Base-by-base conservation (phyloP, 2,113 vertebrate species). In the Choloepus hoffmanni region DNA sequence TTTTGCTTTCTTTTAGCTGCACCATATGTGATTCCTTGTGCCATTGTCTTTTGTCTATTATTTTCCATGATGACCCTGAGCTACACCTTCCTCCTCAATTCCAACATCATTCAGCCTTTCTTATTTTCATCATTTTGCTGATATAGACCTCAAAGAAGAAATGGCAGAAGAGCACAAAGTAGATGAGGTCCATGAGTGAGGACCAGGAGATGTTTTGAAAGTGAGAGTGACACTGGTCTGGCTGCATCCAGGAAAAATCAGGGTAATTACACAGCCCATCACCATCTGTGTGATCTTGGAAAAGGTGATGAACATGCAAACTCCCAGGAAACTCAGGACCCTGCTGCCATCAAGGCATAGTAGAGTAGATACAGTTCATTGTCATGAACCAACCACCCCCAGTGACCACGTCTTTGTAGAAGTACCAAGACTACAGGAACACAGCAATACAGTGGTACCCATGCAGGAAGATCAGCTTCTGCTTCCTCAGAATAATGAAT, bases 321-420 rank as follows among this genome's bases (percentile, higher is more conserved):
- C 98, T 99, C 99, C 98, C 99, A 99, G 0, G 99, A 99, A 72
- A 99, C 98, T 85, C 99, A 99, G 98, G 99, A 99, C 83, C 99
- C 99, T 0, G 99, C 99, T 0, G 99, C 99, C 92, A 99, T 98
- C 98, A 99, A 96, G 92, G 99, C 99, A 14, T 99, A 99, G 98
- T 99, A 99, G 99, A 99, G 99, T 99, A 99, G 99, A 99, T 36
- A 40, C 99, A 99, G 99, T 99, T 99, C 99, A 99, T 99, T 50
- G 99, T 99, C 99, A 99, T 99, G 98, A 99, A 99, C 99, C 99
- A 99, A 33, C 99, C 99, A 0, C 99, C 99, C 0, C 99, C 99
- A 0, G 99, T 99, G 79, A 99, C 99, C 99, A 99, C 99, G 99
- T 99, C 99, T 98, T 99, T 99, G 98, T 99, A 99, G 70, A 99